Evolutionary conservation across 2,113 vertebrate species (phyloP).

Genomic region (Herpailurus yagouaroundi): DNA sequence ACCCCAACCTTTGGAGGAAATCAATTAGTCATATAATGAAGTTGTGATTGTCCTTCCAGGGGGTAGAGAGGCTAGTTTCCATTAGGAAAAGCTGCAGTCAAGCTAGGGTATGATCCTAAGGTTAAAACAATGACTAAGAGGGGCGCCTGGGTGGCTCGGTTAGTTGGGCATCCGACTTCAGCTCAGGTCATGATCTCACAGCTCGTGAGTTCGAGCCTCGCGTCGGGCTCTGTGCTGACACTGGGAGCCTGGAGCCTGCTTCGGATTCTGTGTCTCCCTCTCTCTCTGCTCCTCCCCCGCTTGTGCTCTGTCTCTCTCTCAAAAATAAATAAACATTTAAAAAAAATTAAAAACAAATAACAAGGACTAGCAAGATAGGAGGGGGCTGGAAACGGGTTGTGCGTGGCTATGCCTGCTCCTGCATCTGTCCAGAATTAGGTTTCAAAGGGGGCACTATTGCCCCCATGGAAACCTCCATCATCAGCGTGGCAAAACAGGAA

Average conservation of each 20-base stretch:
- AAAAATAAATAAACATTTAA: too few relatives aligned
- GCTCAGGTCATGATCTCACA: too few relatives aligned
- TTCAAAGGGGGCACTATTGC: neutral
- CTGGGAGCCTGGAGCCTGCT: too few relatives aligned
- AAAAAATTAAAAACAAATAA: too few relatives aligned
- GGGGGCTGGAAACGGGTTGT: fast-evolving
- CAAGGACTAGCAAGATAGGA: neutral
- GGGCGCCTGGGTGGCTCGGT: too few relatives aligned
- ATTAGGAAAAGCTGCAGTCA: neutral
- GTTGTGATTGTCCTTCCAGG: neutral
- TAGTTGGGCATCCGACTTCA: too few relatives aligned
- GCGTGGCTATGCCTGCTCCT: neutral
- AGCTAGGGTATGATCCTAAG: neutral
- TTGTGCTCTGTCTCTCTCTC: too few relatives aligned
- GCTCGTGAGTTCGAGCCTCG: too few relatives aligned
- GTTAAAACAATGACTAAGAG: neutral
- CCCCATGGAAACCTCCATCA: neutral
- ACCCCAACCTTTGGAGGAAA: neutral
- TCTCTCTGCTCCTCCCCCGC: too few relatives aligned
- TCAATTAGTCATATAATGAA: neutral
- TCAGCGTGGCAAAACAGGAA: neutral
- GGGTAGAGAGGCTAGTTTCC: neutral
- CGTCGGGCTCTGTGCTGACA: too few relatives aligned
- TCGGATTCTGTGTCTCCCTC: too few relatives aligned
- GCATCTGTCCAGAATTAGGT: neutral